Evolutionary conservation across 64 coral and sea anemone species (phyloP).

Genomic region (Exaiptasia diaphana): DNA sequence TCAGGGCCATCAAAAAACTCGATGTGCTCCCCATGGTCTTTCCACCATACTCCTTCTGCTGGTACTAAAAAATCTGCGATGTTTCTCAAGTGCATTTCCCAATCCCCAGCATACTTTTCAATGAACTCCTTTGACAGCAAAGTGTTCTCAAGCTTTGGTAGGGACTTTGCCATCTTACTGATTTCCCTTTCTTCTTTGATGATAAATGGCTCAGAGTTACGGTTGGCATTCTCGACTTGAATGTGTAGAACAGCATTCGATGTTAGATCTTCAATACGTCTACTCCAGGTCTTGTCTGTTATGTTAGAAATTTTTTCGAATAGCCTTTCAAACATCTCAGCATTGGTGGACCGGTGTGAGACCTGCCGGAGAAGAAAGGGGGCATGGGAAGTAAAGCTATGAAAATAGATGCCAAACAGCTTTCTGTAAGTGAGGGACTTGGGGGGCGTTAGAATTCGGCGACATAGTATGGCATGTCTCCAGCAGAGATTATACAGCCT

Average conservation of each 20-base stretch:
- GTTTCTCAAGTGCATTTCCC: constrained; percentile 41
- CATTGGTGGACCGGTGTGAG: constrained; percentile 27
- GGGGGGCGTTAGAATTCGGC: constrained; percentile 12
- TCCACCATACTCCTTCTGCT: constrained; percentile 49
- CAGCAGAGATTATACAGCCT: constrained; percentile 48
- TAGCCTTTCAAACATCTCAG: constrained; percentile 55
- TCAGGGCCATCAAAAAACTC: constrained; percentile 22
- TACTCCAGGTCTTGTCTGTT: constrained; percentile 40
- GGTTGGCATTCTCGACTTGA: constrained; percentile 26
- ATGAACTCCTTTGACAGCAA: constrained; percentile 13
- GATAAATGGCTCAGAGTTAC: neutral
- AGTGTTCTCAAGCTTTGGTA: constrained; percentile 46
- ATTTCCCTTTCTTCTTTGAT: constrained; percentile 36
- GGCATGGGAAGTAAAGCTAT: constrained; percentile 30
- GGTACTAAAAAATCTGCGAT: constrained; percentile 45
- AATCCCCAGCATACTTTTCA: constrained; percentile 37
- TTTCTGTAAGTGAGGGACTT: constrained; percentile 26
- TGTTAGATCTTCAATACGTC: neutral
- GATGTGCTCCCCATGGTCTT: neutral
- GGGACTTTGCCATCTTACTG: constrained; percentile 32
- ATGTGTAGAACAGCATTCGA: constrained; percentile 53
- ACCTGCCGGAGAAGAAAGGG: neutral
- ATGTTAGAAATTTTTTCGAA: constrained; percentile 54
- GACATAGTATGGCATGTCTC: constrained; percentile 34
- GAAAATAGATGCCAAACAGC: constrained; percentile 51